phyloP scores from a whole-genome alignment of 2,888 invertebrate genomes.

The Plusia festucae region DNA sequence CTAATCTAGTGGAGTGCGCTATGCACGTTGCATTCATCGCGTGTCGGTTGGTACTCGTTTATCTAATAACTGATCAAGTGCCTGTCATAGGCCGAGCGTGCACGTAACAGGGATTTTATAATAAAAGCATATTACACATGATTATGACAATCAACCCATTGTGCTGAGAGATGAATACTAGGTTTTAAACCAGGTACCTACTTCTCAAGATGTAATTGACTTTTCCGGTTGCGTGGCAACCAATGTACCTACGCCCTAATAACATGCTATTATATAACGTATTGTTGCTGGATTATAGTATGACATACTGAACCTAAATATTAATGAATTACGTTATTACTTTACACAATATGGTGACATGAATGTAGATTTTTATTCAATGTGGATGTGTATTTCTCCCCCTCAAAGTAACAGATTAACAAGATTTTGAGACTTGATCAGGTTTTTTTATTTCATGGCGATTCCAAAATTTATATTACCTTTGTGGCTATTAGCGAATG shows the following conservation, averaged over 20 bases:
- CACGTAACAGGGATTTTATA: constrained; percentile 20
- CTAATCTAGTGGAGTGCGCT: constrained; percentile 18
- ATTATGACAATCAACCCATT: constrained; percentile 11
- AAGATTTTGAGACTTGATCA: too few species aligned
- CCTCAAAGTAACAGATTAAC: too few species aligned
- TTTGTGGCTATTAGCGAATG: too few species aligned
- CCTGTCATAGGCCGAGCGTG: constrained; percentile 25
- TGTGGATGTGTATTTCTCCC: too few species aligned
- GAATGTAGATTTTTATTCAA: too few species aligned
- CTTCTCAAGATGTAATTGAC: neutral
- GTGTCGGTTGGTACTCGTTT: constrained; percentile 36
- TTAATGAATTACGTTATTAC: too few species aligned
- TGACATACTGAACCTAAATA: too few species aligned
- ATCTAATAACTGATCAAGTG: constrained; percentile 39
- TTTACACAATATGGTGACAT: too few species aligned
- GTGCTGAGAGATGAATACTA: neutral
- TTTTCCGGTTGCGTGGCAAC: neutral
- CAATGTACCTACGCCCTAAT: neutral
- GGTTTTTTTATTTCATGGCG: too few species aligned
- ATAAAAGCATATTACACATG: constrained; percentile 28
- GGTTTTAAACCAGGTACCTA: neutral
- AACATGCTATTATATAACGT: neutral
- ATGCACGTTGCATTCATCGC: too few species aligned
- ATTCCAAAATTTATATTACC: too few species aligned
- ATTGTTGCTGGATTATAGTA: neutral